These are phyloP conservation scores for Proctacanthus coquilletti DNA, from an alignment of 1,140 invertebrate species.

Conservation along the genomic window DNA sequence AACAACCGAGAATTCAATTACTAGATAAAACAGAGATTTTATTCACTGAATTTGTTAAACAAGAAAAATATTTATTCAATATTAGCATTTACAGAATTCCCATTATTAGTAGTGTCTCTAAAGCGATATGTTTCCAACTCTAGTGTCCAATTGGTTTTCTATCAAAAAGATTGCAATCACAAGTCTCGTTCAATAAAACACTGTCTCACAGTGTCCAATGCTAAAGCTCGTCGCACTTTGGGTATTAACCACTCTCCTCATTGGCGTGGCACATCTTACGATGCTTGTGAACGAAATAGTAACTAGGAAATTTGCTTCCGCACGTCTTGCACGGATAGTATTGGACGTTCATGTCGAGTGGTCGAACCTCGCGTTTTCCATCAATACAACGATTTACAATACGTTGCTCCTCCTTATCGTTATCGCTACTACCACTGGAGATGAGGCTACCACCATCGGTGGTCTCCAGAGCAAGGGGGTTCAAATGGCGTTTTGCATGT, in stretches of 20 bases:
- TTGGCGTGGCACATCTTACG: slow-evolving; percentile 66
- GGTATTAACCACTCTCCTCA: slow-evolving; percentile 28
- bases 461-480: slow-evolving; percentile 31
- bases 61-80: too few species aligned
- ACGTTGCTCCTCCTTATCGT: slow-evolving; percentile 5
- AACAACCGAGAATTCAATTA: too few species aligned
- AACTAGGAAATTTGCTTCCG: slow-evolving; percentile 80
- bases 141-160: too few species aligned
- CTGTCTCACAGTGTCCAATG: too few species aligned
- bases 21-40: too few species aligned
- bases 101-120: too few species aligned
- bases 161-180: too few species aligned
- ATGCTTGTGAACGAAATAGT: slow-evolving; percentile 88
- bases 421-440: neutral
- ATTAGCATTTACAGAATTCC: too few species aligned
- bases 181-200: too few species aligned
- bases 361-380: slow-evolving; percentile 37
- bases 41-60: too few species aligned
- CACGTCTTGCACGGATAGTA: slow-evolving; percentile 87
- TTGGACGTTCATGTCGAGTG: slow-evolving; percentile 66
- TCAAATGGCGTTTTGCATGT: slow-evolving; percentile 54
- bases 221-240: too few species aligned
- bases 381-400: slow-evolving; percentile 9
- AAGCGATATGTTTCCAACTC: too few species aligned
- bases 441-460: slow-evolving; percentile 6